phyloP scores from a whole-genome alignment of 2,113 vertebrate genomes.

The Phoenicopterus ruber region DNA sequence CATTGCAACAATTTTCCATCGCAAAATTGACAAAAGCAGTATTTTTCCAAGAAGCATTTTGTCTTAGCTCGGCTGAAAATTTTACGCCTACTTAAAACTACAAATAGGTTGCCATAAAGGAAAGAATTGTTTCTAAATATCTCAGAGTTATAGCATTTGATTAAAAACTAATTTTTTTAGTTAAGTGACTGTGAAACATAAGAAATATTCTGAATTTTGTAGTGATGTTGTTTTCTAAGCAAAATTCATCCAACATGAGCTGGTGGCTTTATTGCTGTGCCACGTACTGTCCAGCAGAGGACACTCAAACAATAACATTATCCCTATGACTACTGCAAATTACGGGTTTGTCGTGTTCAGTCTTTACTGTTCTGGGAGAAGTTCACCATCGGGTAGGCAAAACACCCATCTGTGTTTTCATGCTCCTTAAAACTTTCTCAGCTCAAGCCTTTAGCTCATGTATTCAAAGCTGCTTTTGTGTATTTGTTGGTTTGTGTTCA shows the following conservation, averaged over 20 bases:
- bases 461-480: background rate
- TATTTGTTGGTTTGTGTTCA: background rate
- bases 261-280: background rate
- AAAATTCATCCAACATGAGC: background rate
- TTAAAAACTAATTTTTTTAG: background rate
- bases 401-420: background rate
- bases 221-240: background rate
- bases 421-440: background rate
- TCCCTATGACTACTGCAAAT: accelerated
- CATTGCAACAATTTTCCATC: background rate
- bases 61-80: background rate
- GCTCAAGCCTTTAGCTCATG: background rate
- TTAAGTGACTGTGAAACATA: background rate
- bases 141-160: background rate
- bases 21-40: background rate
- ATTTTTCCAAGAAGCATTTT: background rate
- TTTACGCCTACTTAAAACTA: background rate
- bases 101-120: background rate
- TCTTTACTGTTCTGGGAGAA: background rate
- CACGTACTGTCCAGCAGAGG: background rate
- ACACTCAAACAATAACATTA: background rate
- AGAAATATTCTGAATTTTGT: background rate
- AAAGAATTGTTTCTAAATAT: background rate
- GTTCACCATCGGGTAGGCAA: background rate
- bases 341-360: accelerated